Base-by-base conservation (phyloP, 2,888 invertebrate genomes). In the Cryptophagus acutangulus region DNA sequence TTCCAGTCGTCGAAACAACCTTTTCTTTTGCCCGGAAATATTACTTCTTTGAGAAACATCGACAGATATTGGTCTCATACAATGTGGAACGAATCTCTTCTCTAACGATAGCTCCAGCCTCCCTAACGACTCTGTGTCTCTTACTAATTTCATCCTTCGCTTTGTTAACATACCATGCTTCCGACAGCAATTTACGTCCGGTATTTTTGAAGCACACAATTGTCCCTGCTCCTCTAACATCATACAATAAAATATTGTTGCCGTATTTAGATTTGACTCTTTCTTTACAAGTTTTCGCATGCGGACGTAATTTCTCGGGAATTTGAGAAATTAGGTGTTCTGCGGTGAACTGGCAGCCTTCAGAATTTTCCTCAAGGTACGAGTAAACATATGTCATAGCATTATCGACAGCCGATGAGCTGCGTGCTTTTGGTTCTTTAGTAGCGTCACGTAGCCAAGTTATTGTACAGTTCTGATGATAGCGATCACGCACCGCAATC, bases 71-170 rank as follows among this genome's bases (percentile, higher is more conserved):
- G 10, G 35, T 48, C 8, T 46, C 48, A 33, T 53, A 52, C 1
- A 43, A 35, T 31, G 31, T 18, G 8, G 37, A 20, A 1, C 45
- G 38, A 15, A 50, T 48, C 33, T 47, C 49, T 33, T 46, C 50
- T 9, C 39, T 10, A 36, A 55, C 41, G 33, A 54, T 53, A 17
- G 42, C 46, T 20, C 49, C 52, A 13, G 54, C 54, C 38, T 41
- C 43, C 12, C 38, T 15, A 20, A 54, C 46, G 38, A 54, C 36
- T 24, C 51, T 36, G 3, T 37, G 36, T 28, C 48, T 38, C 43
- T 55, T 54, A 28, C 43, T 36, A 24, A 36, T n/a, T 20, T 34
- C 25, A 18, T 45, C 26, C 5, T 15, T 10, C 17, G 16, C 3
- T 13, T 28, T 20, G n/a, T 35, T 36, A 2, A 13, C 9, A 16